These are phyloP conservation scores for Lepisosteus osseus DNA, from an alignment of 2,113 vertebrate genomes.

Conservation along the genomic window DNA sequence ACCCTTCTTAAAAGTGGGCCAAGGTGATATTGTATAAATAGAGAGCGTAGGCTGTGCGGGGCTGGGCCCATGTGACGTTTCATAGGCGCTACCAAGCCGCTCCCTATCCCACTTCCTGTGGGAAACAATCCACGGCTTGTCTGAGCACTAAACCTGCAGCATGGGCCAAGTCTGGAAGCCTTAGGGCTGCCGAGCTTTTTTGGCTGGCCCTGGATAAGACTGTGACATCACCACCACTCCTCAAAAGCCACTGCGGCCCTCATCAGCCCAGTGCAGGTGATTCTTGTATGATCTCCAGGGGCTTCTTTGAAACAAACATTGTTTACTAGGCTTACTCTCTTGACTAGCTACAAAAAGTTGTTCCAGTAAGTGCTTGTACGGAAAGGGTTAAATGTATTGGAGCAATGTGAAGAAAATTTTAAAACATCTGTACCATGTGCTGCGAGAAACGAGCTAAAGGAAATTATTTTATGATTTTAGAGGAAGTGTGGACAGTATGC, in stretches of 20 bases:
- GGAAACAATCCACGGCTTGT: conserved; percentile 63
- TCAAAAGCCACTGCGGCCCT: conserved; percentile 25
- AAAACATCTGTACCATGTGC: no score
- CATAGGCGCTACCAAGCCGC: conserved; percentile 53
- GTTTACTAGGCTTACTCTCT: no score
- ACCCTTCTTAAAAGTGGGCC: conserved; percentile 43
- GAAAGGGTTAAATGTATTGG: no score
- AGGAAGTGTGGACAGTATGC: no score
- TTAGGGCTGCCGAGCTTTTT: not conserved
- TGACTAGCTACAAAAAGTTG: no score
- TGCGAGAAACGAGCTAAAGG: no score
- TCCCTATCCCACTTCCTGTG: conserved; percentile 69
- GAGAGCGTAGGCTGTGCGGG: conserved; percentile 59
- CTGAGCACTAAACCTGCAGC: conserved; percentile 34
- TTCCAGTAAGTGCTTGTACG: no score
- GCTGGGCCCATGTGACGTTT: conserved; percentile 59
- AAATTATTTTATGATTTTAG: no score
- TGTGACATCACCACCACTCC: conserved; percentile 40
- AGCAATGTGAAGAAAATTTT: no score
- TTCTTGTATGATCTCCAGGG: conserved; percentile 6
- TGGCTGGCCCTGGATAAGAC: not conserved
- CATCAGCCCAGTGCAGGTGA: not conserved
- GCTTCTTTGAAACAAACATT: no score
- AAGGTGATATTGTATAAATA: conserved; percentile 67
- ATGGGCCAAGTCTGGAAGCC: conserved; percentile 24